phyloP scores from a whole-genome alignment of 2,113 vertebrate species.

The Ornithorhynchus anatinus region DNA sequence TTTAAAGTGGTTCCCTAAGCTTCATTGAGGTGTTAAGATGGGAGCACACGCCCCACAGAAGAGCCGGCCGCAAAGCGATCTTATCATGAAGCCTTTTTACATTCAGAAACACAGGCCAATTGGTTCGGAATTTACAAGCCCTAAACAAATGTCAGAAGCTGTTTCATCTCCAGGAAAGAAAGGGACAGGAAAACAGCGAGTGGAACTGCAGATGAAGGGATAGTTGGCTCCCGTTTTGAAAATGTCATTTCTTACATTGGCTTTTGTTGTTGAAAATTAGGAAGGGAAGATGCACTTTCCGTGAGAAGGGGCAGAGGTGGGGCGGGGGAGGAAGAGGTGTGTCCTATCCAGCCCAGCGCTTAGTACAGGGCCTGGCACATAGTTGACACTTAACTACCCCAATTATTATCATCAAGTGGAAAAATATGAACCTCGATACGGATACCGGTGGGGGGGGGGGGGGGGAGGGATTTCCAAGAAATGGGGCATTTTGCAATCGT shows the following conservation, averaged over 20 bases:
- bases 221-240: slow-evolving; percentile 28
- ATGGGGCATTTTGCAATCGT: no score
- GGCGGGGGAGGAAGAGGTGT: no score
- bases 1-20: slow-evolving; percentile 79
- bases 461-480: no score
- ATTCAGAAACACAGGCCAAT: slow-evolving; percentile 73
- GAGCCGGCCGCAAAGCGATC: slow-evolving; percentile 68
- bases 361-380: no score
- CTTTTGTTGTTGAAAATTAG: not conserved
- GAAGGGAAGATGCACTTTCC: no score
- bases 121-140: slow-evolving; percentile 78
- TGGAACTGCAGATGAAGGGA: slow-evolving; percentile 45
- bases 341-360: no score
- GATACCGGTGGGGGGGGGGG: no score
- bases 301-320: no score
- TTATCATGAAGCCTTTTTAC: slow-evolving; percentile 73
- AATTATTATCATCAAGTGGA: no score
- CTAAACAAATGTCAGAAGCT: slow-evolving; percentile 76
- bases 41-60: slow-evolving; percentile 76
- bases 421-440: no score
- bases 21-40: slow-evolving; percentile 80
- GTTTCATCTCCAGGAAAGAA: slow-evolving; percentile 71
- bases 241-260: slow-evolving; percentile 19
- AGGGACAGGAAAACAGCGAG: slow-evolving; percentile 39
- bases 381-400: no score